A percentile compares a stretch with the other conserved stretches of the same genome.
phyloP scores from a whole-genome alignment of 2,797 vertebrate genomes.

The Hydrophis major region DNA sequence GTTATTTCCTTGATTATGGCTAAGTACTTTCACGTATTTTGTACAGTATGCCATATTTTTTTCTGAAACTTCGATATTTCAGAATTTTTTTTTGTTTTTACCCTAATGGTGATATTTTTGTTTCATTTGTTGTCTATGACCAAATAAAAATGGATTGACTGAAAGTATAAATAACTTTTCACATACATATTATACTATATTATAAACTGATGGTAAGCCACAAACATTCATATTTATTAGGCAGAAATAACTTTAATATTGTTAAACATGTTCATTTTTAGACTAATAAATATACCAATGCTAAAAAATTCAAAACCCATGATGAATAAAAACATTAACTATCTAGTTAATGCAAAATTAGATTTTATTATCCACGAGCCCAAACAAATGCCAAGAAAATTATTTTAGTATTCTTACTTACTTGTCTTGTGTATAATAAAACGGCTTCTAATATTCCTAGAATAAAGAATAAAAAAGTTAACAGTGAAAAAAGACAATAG shows the following conservation, averaged over 20 bases:
- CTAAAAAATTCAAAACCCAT: neutral
- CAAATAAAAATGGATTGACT: neutral
- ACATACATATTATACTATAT: neutral
- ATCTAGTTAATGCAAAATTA: neutral
- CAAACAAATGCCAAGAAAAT: neutral
- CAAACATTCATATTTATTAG: neutral
- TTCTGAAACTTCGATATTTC: neutral
- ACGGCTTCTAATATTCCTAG: constrained; percentile 63
- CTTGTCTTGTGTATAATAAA: constrained; percentile 55
- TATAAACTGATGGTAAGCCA: neutral
- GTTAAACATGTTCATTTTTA: neutral
- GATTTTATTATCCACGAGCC: neutral
- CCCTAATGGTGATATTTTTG: neutral
- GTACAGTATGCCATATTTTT: neutral
- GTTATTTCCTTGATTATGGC: neutral
- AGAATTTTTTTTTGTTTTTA: neutral
- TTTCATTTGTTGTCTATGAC: neutral
- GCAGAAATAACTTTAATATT: neutral
- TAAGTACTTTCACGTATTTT: neutral
- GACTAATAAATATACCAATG: neutral
- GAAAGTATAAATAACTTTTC: neutral
- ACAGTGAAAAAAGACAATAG: neutral
- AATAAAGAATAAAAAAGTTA: constrained; percentile 44
- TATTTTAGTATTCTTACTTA: constrained; percentile 36
- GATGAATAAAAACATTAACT: neutral